Conservation (phyloP, 2,888 invertebrate species). For the Amiota mariae region DNA sequence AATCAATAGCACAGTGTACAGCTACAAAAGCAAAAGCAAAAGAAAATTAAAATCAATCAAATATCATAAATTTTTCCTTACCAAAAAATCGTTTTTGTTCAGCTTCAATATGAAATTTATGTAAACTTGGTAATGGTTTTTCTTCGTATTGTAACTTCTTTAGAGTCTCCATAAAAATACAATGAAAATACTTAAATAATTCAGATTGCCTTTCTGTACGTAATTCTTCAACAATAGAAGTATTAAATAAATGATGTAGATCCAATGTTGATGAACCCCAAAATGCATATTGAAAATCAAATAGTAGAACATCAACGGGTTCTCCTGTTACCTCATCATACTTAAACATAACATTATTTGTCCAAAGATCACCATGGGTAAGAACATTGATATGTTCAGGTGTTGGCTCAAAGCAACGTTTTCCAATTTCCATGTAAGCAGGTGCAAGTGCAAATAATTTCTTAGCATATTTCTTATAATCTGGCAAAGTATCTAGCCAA, state of each 20-base stretch:
- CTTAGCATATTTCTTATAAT: constrained; percentile 50
- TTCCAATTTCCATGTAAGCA: constrained; percentile 59
- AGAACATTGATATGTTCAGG: constrained; percentile 60
- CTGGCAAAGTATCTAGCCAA: constrained; percentile 54
- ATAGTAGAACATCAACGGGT: constrained; percentile 60
- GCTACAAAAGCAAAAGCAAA: constrained; percentile 52
- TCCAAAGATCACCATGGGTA: constrained; percentile 69
- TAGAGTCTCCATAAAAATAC: constrained; percentile 53
- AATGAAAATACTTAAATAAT: constrained; percentile 62
- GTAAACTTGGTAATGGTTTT: constrained; percentile 59
- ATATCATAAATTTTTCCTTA: constrained; percentile 36
- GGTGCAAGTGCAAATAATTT: constrained; percentile 56
- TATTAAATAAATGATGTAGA: constrained; percentile 66
- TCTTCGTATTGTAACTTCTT: constrained; percentile 52
- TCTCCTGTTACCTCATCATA: constrained; percentile 52
- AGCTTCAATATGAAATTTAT: constrained; percentile 59
- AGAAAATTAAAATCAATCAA: neutral
- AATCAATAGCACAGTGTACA: constrained; percentile 60
- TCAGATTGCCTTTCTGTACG: constrained; percentile 58
- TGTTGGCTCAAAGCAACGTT: constrained; percentile 58
- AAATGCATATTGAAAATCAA: constrained; percentile 68
- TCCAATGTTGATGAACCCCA: constrained; percentile 69
- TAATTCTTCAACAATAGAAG: constrained; percentile 62
- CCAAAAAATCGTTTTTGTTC: constrained; percentile 63
- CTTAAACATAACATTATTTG: constrained; percentile 69